These are phyloP conservation scores for Drosophila monieri DNA, from an alignment of 2,888 invertebrate species.

Conservation along the genomic window DNA sequence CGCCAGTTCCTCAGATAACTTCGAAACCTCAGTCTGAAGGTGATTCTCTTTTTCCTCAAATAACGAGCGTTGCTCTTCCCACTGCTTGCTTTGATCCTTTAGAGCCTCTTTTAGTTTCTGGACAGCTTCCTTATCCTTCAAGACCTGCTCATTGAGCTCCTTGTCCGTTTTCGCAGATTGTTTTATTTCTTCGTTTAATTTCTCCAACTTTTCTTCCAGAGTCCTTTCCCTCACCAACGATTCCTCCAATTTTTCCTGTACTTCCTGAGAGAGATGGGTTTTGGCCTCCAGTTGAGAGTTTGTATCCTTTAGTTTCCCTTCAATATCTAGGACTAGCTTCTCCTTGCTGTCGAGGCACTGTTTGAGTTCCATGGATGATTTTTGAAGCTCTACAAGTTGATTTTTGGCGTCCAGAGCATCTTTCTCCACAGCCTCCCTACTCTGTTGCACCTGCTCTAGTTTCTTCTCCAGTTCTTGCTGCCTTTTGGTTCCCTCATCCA, in stretches of 20 bases:
- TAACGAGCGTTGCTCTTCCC: slow-evolving; percentile 31
- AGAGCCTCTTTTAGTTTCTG: slow-evolving; percentile 46
- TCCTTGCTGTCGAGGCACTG: slow-evolving; percentile 39
- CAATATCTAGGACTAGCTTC: neutral
- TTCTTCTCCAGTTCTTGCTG: slow-evolving; percentile 38
- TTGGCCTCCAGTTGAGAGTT: slow-evolving; percentile 10
- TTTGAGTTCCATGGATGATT: slow-evolving; percentile 57
- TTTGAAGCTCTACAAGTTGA: slow-evolving; percentile 60
- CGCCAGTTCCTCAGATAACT: slow-evolving; percentile 15
- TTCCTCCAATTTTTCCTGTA: slow-evolving; percentile 9
- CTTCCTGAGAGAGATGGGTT: neutral
- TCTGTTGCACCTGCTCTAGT: slow-evolving; percentile 35
- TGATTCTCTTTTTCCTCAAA: slow-evolving; percentile 26
- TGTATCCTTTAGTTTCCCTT: slow-evolving; percentile 25
- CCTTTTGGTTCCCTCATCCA: slow-evolving; percentile 48
- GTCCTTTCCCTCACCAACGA: neutral
- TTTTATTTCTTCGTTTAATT: slow-evolving; percentile 14
- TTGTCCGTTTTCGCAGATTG: neutral
- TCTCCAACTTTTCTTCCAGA: slow-evolving; percentile 9
- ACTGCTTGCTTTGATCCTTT: slow-evolving; percentile 39
- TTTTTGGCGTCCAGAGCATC: slow-evolving; percentile 50
- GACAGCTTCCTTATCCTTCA: slow-evolving; percentile 24
- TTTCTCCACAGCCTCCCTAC: slow-evolving; percentile 41
- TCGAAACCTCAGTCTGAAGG: slow-evolving; percentile 43
- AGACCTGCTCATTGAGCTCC: neutral